Evolutionary conservation across 2,888 invertebrate genomes (phyloP), one percentile per base, ranked within the genome.

Genomic region (Ormyrus thymus): DNA sequence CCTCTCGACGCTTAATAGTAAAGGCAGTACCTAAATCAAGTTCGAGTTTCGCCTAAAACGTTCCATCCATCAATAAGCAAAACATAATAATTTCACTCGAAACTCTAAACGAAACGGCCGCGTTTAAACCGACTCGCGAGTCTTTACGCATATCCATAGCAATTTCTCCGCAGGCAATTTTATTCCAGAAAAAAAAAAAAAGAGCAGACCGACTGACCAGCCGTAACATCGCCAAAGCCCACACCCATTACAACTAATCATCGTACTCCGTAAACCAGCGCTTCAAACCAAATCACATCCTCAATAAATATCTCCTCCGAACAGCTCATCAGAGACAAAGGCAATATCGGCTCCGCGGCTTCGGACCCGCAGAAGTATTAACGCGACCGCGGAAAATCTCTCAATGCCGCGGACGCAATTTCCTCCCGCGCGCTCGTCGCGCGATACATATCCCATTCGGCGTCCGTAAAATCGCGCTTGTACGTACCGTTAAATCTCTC

Each of bases 361-460:
- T 1, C 29, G 29, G 29, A n/a, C 29, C 29, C 0, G 29, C 29
- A 29, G 29, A 29, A 29, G 29, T 29, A 15, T 55, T 59, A 29
- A 9, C 29, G 10, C 50, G 45, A n/a, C 45, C 48, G 11, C 61
- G 45, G 1, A 0, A n/a, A 66, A 59, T 76, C 59, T 53, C 61
- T 69, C 59, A 51, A 46, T 64, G n/a, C 48, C 55, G 29, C 13
- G 48, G 15, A 55, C 43, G 56, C 50, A 71, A 76, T 65, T 70
- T 70, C 58, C 65, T 70, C 53, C n/a, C n/a, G n/a, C n/a, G n/a
- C n/a, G n/a, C n/a, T n/a, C 46, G 11, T 51, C 4, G 13, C 11
- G 15, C 11, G 53, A n/a, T 58, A 62, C 61, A 29, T 1, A 68
- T 73, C 56, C 73, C 68, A 56, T 68, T 78, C 62, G 73, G 56